phyloP scores from a whole-genome alignment of 2,797 vertebrate species.

The Amniataba percoides region DNA sequence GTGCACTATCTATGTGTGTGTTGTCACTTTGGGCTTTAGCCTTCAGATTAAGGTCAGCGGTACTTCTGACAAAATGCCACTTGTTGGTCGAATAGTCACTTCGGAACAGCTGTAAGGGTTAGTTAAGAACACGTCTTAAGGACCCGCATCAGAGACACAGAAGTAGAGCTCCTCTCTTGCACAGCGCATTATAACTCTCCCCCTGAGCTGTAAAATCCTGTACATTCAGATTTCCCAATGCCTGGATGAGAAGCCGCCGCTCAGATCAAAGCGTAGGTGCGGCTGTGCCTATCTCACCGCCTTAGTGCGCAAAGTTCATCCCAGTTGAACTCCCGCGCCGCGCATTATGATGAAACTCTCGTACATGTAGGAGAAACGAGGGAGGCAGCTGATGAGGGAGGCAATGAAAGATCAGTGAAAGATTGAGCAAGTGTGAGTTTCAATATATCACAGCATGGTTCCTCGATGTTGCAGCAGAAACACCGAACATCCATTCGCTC shows the following conservation, averaged over 20 bases:
- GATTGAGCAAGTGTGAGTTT: neutral
- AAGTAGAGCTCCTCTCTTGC: slow-evolving; percentile 8
- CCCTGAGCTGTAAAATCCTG: slow-evolving; percentile 1
- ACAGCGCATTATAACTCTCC: neutral
- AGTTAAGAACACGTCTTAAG: no score
- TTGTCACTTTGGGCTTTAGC: slow-evolving; percentile 28
- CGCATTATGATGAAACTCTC: slow-evolving; percentile 18
- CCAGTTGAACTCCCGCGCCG: slow-evolving; percentile 40
- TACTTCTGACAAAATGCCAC: no score
- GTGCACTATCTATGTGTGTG: neutral
- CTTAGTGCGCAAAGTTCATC: slow-evolving; percentile 43
- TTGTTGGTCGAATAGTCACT: neutral
- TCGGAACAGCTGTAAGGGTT: no score
- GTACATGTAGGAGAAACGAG: neutral
- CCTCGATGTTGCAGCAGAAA: neutral
- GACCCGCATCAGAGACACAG: neutral
- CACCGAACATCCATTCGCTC: slow-evolving; percentile 16
- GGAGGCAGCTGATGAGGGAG: neutral
- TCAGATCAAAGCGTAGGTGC: slow-evolving; percentile 48
- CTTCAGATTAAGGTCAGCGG: slow-evolving; percentile 4
- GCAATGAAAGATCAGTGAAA: neutral
- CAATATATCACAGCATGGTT: neutral
- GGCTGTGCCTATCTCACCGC: slow-evolving; percentile 1
- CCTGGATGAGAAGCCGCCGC: slow-evolving; percentile 27
- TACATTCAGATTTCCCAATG: slow-evolving; percentile 12